Evolutionary conservation across 1,140 invertebrate genomes (phyloP).

Genomic region (Paraescarpia echinospica): DNA sequence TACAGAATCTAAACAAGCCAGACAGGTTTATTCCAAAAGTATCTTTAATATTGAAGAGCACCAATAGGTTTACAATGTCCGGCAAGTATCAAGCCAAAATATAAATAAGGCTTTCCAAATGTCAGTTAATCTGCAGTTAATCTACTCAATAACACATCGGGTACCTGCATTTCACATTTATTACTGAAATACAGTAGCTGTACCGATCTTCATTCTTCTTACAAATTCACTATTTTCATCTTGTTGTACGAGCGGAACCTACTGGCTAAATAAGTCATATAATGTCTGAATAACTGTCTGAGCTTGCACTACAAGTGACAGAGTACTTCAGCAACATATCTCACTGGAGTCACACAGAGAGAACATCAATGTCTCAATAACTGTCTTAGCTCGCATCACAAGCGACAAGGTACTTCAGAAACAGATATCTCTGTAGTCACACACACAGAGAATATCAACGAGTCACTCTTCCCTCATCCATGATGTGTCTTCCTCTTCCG

Average conservation of each 20-base stretch:
- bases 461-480: not conserved
- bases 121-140: too few species aligned
- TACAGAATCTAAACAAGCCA: not conserved
- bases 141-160: too few species aligned
- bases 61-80: not conserved
- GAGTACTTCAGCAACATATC: too few species aligned
- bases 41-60: not conserved
- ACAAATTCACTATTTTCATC: not conserved
- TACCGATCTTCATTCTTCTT: not conserved
- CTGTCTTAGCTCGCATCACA: too few species aligned
- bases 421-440: not conserved
- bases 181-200: not conserved
- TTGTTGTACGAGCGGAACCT: not conserved
- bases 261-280: not conserved
- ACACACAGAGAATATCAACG: not conserved
- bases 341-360: too few species aligned
- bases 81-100: not conserved
- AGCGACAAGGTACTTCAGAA: too few species aligned
- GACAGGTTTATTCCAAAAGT: not conserved
- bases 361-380: too few species aligned
- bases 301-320: too few species aligned
- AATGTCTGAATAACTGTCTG: not conserved
- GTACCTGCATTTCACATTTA: not conserved
- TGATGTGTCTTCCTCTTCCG: not conserved
- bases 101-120: too few species aligned